Evolutionary conservation across 1,140 invertebrate species (phyloP), one percentile per base, ranked within the genome.

Genomic region (Drosophila bifasciata): DNA sequence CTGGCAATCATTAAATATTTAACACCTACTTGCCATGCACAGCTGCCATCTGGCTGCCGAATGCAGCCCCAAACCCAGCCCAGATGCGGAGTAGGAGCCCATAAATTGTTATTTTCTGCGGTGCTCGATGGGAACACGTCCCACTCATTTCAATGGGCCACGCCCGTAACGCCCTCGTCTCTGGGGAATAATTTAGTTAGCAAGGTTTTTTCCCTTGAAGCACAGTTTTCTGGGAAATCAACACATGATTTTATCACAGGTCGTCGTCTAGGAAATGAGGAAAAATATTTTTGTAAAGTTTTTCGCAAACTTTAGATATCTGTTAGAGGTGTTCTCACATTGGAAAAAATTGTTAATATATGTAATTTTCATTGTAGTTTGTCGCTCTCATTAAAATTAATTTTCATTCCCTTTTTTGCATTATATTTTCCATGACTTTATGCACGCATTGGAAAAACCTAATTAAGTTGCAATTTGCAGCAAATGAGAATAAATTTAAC

Each of bases 1-100:
- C 66, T 71, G 76, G 57, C 19, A 83, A 79, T 84, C 64, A 84
- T 84, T 84, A 79, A 84, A 84, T 76, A 84, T 84, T 83, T 79
- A 84, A 75, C 79, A 83, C 60, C 75, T 75, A 71, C 74, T 69
- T 70, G 74, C 79, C 69, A 67, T 60, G 76, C 76, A 68, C 39
- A 78, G 48, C 63, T 62, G 73, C 55, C 23, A 46, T 28, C 41
- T 16, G 16, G 5, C 51, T 43, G 16, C 23, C 46, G 25, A 61
- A 28, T 59, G 28, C 58, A 41, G 57, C 25, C 39, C 40, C 25
- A 19, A 15, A 43, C 28, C 32, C 23, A 23, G 11, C 16, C 25
- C 11, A 28, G 6, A 17, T 21, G n/a, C 32, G 40, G 21, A 25
- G 19, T 7, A 6, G 23, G 21, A 13, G 32, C 15, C 59, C 70